These are phyloP conservation scores for Otus scops DNA, from an alignment of 2,797 vertebrate species.

Conservation along the genomic window DNA sequence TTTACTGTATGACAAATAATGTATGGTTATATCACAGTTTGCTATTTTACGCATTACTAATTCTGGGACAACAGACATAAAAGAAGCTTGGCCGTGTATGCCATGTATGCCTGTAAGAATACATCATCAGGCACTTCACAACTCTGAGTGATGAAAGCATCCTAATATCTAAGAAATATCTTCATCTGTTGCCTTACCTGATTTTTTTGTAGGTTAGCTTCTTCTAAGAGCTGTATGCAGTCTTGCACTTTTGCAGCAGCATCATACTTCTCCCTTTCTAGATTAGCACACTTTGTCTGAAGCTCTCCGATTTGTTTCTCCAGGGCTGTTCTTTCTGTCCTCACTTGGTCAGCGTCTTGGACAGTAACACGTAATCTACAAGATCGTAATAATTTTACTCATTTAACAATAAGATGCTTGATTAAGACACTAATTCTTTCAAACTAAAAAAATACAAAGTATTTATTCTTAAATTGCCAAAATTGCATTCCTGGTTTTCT, in stretches of 20 bases:
- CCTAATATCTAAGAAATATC: not conserved
- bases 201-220: slow-evolving; percentile 87
- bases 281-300: slow-evolving; percentile 74
- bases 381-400: not conserved
- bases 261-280: slow-evolving; percentile 86
- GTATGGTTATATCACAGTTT: not conserved
- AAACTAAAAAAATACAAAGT: not conserved
- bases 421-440: not conserved
- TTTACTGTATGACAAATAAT: not conserved
- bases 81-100: not conserved
- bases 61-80: not conserved
- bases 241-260: slow-evolving; percentile 84
- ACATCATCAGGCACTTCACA: not conserved
- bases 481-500: not conserved
- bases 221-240: slow-evolving; percentile 88
- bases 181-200: slow-evolving; percentile 77
- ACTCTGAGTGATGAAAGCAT: not conserved
- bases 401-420: not conserved
- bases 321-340: slow-evolving; percentile 79
- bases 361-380: slow-evolving; percentile 80
- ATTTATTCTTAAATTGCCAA: not conserved
- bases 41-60: not conserved
- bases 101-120: not conserved
- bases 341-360: slow-evolving; percentile 81
- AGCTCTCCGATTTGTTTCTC: slow-evolving; percentile 86